Evolutionary conservation across 92 coral and sea anemone genomes (phyloP).

Genomic region (Anthopleura xanthogrammica): DNA sequence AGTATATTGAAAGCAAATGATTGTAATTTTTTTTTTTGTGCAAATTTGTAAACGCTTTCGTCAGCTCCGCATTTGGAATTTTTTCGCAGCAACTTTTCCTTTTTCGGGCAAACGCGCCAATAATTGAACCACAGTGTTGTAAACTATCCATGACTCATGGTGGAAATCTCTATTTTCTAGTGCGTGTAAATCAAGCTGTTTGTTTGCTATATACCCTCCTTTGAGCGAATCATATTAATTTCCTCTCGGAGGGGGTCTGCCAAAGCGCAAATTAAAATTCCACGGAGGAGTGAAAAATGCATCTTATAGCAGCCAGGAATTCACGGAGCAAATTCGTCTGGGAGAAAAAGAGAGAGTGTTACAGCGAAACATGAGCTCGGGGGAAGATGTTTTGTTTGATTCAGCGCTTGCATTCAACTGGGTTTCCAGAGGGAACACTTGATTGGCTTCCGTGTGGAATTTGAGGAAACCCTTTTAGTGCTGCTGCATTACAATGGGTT

Average conservation of each 20-base stretch:
- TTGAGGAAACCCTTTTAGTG: conserved; percentile 5
- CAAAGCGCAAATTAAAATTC: conserved; percentile 14
- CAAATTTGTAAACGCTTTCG: neutral
- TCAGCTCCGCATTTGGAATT: neutral
- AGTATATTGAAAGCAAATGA: neutral
- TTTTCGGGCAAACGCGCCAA: conserved; percentile 13
- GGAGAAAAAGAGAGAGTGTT: neutral
- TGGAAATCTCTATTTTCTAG: neutral
- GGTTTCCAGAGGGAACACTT: conserved; percentile 1
- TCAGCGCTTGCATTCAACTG: conserved; percentile 7
- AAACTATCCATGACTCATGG: neutral
- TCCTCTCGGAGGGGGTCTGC: conserved; percentile 18
- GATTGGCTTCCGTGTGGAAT: conserved; percentile 11
- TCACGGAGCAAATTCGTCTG: neutral
- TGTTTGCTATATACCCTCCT: neutral
- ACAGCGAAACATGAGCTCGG: neutral
- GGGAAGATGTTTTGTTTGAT: neutral
- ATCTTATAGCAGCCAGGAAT: neutral
- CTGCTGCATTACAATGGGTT: neutral
- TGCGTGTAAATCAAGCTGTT: neutral
- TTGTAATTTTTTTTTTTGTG: neutral
- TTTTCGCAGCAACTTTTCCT: neutral
- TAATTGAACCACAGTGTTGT: neutral
- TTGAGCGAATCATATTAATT: neutral
- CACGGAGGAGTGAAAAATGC: neutral